These are phyloP conservation scores for Neodontobutis hainanensis DNA, from an alignment of 2,113 vertebrate species.

Conservation along the genomic window DNA sequence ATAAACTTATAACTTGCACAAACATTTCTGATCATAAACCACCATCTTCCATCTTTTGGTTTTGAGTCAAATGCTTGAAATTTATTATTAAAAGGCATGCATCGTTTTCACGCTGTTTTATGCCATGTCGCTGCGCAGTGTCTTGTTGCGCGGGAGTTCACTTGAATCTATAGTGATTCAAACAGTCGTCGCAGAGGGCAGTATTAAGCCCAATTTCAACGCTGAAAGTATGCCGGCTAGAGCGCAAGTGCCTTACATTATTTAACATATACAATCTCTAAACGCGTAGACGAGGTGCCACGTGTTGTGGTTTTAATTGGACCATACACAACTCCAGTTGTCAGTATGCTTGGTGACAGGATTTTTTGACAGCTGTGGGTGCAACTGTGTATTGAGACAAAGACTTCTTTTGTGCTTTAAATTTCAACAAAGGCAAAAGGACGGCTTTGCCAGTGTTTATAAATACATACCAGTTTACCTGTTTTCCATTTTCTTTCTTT, in stretches of 20 bases:
- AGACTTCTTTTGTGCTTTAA: conserved; percentile 45
- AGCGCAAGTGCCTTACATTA: no score
- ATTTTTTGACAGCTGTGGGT: conserved; percentile 48
- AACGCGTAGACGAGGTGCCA: conserved; percentile 8
- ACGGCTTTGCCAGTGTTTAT: not conserved
- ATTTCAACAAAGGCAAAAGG: not conserved
- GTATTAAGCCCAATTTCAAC: conserved; percentile 26
- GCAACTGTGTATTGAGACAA: conserved; percentile 46
- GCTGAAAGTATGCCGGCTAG: not conserved
- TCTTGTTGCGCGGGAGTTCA: conserved; percentile 68
- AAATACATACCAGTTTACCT: no score
- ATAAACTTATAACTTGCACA: no score
- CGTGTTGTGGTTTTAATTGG: conserved; percentile 11
- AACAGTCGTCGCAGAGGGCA: conserved; percentile 46
- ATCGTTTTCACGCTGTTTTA: not conserved
- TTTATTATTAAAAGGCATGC: not conserved
- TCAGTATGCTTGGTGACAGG: conserved; percentile 36
- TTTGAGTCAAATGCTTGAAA: not conserved
- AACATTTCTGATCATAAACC: not conserved
- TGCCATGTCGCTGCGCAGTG: conserved; percentile 46
- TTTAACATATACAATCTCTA: not conserved
- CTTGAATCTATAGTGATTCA: conserved; percentile 56
- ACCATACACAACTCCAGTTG: conserved; percentile 32
- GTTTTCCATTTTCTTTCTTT: no score
- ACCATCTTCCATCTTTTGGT: not conserved